Evolutionary conservation across 2,113 vertebrate genomes (phyloP).

Genomic region (Morone saxatilis): DNA sequence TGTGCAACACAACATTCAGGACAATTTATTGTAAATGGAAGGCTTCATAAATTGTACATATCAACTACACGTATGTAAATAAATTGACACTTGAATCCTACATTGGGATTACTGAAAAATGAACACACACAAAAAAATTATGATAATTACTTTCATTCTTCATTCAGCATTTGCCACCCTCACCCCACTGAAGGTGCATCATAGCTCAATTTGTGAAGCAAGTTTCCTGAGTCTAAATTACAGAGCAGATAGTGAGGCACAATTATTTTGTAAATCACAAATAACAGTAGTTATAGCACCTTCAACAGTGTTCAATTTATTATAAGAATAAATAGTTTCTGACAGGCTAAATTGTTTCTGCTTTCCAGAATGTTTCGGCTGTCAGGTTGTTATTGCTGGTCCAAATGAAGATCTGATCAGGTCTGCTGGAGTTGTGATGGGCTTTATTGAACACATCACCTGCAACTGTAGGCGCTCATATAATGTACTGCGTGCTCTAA

Average conservation of each 20-base stretch:
- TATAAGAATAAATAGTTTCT: not conserved
- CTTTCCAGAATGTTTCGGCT: not conserved
- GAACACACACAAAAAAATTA: not conserved
- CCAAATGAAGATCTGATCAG: not conserved
- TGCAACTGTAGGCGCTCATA: not conserved
- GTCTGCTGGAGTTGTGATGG: slow-evolving; percentile 1
- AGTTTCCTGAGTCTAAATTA: not conserved
- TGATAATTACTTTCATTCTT: not conserved
- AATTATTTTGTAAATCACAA: slow-evolving; percentile 4
- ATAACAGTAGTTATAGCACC: not conserved
- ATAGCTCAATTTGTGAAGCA: not conserved
- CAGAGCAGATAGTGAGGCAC: not conserved
- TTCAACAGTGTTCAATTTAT: not conserved
- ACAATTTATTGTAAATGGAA: not conserved
- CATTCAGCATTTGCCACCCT: not conserved
- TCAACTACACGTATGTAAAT: not conserved
- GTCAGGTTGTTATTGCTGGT: not conserved
- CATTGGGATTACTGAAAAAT: not conserved
- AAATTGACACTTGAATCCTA: not conserved
- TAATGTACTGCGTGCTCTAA: slow-evolving; percentile 1
- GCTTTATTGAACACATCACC: slow-evolving; percentile 1
- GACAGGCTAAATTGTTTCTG: slow-evolving; percentile 1
- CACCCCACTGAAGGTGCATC: not conserved
- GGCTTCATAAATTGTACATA: not conserved
- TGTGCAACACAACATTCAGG: not conserved